Conservation (phyloP, 2,113 vertebrate species). For the Caloenas nicobarica region DNA sequence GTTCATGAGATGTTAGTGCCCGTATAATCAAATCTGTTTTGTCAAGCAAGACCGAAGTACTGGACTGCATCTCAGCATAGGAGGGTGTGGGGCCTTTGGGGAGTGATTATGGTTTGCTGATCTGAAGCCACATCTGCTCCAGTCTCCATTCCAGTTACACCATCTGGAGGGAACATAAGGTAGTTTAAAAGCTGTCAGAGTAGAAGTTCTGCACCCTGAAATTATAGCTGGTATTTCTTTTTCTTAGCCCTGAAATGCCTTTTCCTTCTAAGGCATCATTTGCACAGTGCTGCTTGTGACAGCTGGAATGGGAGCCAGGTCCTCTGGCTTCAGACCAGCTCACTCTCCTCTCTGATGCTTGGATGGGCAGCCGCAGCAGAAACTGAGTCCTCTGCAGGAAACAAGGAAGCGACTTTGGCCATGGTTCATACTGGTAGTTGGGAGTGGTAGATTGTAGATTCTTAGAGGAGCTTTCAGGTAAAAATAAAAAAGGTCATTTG, state of each 20-base stretch:
- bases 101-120: not conserved
- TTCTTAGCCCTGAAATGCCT: not conserved
- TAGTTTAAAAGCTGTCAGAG: not conserved
- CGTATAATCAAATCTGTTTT: not conserved
- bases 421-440: not conserved
- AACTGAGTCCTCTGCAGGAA: not conserved
- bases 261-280: slow-evolving; percentile 9
- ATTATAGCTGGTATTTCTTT: not conserved
- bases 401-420: not conserved
- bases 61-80: not conserved
- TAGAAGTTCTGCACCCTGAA: not conserved
- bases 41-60: not conserved
- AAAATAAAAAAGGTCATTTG: not conserved
- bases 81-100: not conserved
- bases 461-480: not conserved
- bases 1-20: not conserved
- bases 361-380: not conserved
- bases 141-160: not conserved
- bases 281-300: not conserved
- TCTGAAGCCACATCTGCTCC: not conserved
- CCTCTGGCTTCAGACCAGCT: not conserved
- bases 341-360: not conserved
- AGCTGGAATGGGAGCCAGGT: not conserved
- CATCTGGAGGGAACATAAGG: not conserved
- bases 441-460: not conserved